These are phyloP conservation scores for Erebia aethiops DNA, from an alignment of 2,888 invertebrate species.

Conservation along the genomic window DNA sequence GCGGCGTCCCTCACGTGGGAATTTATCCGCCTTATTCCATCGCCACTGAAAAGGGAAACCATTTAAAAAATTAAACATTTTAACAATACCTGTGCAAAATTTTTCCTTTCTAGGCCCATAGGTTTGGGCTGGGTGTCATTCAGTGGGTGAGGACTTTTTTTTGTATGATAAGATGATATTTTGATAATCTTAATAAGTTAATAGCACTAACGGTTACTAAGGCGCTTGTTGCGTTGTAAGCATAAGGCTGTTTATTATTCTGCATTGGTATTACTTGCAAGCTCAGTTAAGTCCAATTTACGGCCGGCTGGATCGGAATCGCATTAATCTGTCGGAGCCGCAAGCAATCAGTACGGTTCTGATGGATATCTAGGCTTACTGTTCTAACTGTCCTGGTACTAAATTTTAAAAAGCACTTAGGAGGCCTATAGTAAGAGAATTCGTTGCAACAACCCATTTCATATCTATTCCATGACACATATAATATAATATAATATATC, in stretches of 20 bases:
- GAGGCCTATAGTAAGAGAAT: neutral
- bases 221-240: neutral
- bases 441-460: too few relatives aligned
- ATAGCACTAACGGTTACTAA: neutral
- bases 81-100: too few relatives aligned
- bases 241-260: conserved; percentile 27
- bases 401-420: neutral
- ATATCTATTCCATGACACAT: too few relatives aligned
- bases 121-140: too few relatives aligned
- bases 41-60: too few relatives aligned
- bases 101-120: too few relatives aligned
- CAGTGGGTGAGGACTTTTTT: too few relatives aligned
- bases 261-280: conserved; percentile 20
- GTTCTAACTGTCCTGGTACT: neutral
- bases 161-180: too few relatives aligned
- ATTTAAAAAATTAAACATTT: too few relatives aligned
- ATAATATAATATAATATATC: too few relatives aligned
- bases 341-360: conserved; percentile 26
- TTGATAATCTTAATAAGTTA: neutral
- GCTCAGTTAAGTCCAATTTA: conserved; percentile 24
- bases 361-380: conserved; percentile 21
- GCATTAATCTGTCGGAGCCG: conserved; percentile 26
- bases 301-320: conserved; percentile 21
- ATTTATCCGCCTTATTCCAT: too few relatives aligned
- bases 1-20: too few relatives aligned